Evolutionary conservation across 2,797 vertebrate genomes (phyloP).

Genomic region (Bradypus variegatus): DNA sequence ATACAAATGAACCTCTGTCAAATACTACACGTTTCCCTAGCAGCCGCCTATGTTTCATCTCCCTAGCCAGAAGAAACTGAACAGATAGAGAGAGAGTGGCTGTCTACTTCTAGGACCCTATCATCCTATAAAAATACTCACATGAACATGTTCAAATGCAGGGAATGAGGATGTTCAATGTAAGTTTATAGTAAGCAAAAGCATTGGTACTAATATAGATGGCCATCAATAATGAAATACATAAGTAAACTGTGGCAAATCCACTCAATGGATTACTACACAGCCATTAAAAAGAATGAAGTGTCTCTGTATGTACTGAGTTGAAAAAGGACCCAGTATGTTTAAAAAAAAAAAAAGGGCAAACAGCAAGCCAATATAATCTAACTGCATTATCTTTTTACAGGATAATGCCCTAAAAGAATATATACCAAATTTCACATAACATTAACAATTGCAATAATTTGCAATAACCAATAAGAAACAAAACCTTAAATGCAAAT

Average conservation of each 20-base stretch:
- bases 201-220: not conserved
- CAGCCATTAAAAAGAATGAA: not conserved
- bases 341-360: not conserved
- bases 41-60: not conserved
- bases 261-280: too few species aligned
- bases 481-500: not conserved
- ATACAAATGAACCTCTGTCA: not conserved
- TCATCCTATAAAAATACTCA: not conserved
- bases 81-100: not conserved
- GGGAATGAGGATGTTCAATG: not conserved
- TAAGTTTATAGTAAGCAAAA: not conserved
- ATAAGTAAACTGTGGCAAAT: rapidly evolving
- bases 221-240: not conserved
- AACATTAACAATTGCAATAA: not conserved
- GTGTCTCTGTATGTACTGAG: rapidly evolving
- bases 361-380: not conserved
- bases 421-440: not conserved
- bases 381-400: not conserved
- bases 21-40: not conserved
- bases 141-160: rapidly evolving
- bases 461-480: not conserved
- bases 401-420: not conserved
- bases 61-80: not conserved
- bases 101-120: rapidly evolving
- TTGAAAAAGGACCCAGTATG: not conserved